A percentile compares a stretch with the other conserved stretches of the same genome.
Conservation (phyloP, 1,140 invertebrate genomes). For the Macrosteles quadrilineatus region DNA sequence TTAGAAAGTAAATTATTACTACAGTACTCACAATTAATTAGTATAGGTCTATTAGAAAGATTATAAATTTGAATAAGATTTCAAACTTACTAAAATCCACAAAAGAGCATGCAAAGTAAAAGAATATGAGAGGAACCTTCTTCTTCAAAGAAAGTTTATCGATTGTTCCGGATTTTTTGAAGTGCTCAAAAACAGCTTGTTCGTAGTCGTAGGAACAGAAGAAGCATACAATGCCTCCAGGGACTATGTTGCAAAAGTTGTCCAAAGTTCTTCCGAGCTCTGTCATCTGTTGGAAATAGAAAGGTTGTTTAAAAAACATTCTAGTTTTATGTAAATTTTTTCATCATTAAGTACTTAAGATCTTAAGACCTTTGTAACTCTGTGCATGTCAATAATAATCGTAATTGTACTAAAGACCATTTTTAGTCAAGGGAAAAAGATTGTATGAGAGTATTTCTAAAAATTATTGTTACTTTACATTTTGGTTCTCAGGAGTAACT, state of each 20-base stretch:
- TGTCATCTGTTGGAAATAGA: constrained; percentile 62
- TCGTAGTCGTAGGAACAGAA: constrained; percentile 94
- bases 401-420: too few species aligned
- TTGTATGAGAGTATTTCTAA: too few species aligned
- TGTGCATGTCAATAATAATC: too few species aligned
- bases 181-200: constrained; percentile 67
- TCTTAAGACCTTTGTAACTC: too few species aligned
- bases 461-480: too few species aligned
- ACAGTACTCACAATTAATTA: too few species aligned
- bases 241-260: constrained; percentile 77
- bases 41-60: too few species aligned
- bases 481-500: too few species aligned
- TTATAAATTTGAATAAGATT: too few species aligned
- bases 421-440: too few species aligned
- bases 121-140: constrained; percentile 50
- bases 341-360: too few species aligned
- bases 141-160: constrained; percentile 72
- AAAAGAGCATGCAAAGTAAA: constrained; percentile 32
- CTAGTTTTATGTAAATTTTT: not conserved
- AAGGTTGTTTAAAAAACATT: not conserved
- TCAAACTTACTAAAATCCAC: not conserved
- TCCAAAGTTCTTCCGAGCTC: constrained; percentile 75
- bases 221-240: constrained; percentile 93
- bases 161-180: constrained; percentile 66
- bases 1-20: too few species aligned